phyloP scores from a whole-genome alignment of 1,140 invertebrate genomes.

The Trinorchestia longiramus region DNA sequence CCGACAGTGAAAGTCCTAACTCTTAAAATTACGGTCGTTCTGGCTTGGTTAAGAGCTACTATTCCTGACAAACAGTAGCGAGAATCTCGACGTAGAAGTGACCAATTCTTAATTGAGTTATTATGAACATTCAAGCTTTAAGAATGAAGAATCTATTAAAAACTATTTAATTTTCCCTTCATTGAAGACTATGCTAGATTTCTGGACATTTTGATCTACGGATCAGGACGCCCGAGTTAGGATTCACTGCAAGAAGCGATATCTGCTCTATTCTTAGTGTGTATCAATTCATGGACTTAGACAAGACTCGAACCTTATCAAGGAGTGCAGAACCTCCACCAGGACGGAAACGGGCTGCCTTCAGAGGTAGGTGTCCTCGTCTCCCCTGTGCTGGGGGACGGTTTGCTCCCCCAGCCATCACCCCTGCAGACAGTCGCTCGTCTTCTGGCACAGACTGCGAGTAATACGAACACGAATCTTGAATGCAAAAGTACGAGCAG shows the following conservation, averaged over 20 bases:
- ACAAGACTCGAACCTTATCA: slow-evolving; percentile 73
- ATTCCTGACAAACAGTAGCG: too few relatives aligned
- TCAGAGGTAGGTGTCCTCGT: slow-evolving; percentile 71
- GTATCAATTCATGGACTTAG: background rate
- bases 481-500: background rate
- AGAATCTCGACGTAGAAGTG: too few relatives aligned
- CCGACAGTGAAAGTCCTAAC: too few relatives aligned
- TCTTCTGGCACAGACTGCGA: slow-evolving; percentile 77
- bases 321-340: slow-evolving; percentile 78
- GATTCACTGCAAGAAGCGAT: background rate
- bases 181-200: too few relatives aligned
- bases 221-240: background rate
- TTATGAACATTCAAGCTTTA: too few relatives aligned
- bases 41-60: too few relatives aligned
- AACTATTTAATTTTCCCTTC: too few relatives aligned
- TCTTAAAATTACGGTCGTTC: too few relatives aligned
- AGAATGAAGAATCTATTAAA: too few relatives aligned
- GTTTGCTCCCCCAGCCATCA: slow-evolving; percentile 72
- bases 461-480: background rate
- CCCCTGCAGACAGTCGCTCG: slow-evolving; percentile 77
- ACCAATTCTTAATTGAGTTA: too few relatives aligned
- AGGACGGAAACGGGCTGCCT: slow-evolving; percentile 65
- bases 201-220: too few relatives aligned
- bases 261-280: background rate
- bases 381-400: slow-evolving; percentile 73